Evolutionary conservation across 2,888 invertebrate genomes (phyloP).

Genomic region (Ferrisia virgata): DNA sequence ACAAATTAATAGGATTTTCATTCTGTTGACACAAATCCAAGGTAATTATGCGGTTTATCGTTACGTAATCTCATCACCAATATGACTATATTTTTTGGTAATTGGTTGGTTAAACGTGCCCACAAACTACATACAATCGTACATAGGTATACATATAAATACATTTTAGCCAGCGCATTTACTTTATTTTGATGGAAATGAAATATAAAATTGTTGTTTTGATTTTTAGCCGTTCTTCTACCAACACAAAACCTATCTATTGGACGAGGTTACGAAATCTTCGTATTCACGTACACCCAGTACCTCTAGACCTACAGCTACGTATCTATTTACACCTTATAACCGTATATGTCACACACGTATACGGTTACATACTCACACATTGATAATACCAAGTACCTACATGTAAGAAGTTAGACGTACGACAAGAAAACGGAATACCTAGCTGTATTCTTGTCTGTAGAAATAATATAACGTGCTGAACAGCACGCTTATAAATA

Average conservation of each 20-base stretch:
- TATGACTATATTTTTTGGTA: background rate
- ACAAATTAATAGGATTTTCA: background rate
- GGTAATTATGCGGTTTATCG: background rate
- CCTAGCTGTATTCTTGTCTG: background rate
- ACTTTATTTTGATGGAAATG: too few relatives aligned
- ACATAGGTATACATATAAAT: too few relatives aligned
- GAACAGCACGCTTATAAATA: slow-evolving; percentile 9
- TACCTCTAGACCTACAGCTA: too few relatives aligned
- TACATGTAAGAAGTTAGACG: background rate
- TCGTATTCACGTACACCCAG: too few relatives aligned
- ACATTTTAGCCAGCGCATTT: too few relatives aligned
- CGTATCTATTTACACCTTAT: background rate
- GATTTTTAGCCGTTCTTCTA: too few relatives aligned
- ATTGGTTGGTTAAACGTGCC: background rate
- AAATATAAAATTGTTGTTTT: background rate
- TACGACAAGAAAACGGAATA: background rate
- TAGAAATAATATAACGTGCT: background rate
- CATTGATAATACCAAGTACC: background rate
- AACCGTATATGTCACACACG: background rate
- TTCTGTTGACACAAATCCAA: background rate
- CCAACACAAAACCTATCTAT: background rate
- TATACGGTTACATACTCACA: background rate
- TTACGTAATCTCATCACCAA: background rate
- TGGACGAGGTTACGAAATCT: slow-evolving; percentile 3
- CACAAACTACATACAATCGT: background rate